phyloP scores from a whole-genome alignment of 2,888 invertebrate genomes.

The Helicoverpa assulta region DNA sequence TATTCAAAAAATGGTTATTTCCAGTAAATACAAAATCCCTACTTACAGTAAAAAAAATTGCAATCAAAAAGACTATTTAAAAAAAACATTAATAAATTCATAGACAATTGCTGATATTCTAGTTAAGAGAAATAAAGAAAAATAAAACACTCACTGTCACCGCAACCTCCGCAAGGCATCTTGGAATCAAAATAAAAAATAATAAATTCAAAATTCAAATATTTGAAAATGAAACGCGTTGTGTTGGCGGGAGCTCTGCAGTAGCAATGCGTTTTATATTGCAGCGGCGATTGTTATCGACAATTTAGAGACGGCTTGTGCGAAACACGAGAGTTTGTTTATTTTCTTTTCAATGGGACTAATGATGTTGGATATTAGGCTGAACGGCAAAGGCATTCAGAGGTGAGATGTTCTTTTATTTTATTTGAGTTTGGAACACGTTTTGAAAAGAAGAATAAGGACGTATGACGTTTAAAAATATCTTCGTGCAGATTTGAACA shows the following conservation, averaged over 20 bases:
- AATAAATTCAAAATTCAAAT: constrained; percentile 40
- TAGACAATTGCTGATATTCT: not conserved
- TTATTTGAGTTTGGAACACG: constrained; percentile 5
- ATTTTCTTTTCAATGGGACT: constrained; percentile 39
- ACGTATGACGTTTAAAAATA: too few relatives aligned
- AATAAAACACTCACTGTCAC: constrained; percentile 79
- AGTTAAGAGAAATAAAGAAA: constrained; percentile 12
- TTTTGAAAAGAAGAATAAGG: not conserved
- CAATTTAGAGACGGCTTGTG: constrained; percentile 46
- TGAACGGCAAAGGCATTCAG: constrained; percentile 8
- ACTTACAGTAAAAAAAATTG: not conserved
- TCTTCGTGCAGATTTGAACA: too few relatives aligned
- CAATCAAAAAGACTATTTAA: not conserved
- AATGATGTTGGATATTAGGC: constrained; percentile 27
- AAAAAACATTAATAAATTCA: not conserved
- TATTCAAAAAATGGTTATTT: not conserved
- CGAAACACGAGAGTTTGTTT: constrained; percentile 53
- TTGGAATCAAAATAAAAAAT: constrained; percentile 59
- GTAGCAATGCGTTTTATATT: constrained; percentile 53
- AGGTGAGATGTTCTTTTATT: constrained; percentile 13
- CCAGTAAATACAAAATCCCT: not conserved
- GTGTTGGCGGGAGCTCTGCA: constrained; percentile 48
- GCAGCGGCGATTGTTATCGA: constrained; percentile 49
- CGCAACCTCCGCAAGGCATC: constrained; percentile 87
- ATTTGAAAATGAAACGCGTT: constrained; percentile 47